Conservation (phyloP, 2,888 invertebrate genomes). For the Pyrrhia umbra region DNA sequence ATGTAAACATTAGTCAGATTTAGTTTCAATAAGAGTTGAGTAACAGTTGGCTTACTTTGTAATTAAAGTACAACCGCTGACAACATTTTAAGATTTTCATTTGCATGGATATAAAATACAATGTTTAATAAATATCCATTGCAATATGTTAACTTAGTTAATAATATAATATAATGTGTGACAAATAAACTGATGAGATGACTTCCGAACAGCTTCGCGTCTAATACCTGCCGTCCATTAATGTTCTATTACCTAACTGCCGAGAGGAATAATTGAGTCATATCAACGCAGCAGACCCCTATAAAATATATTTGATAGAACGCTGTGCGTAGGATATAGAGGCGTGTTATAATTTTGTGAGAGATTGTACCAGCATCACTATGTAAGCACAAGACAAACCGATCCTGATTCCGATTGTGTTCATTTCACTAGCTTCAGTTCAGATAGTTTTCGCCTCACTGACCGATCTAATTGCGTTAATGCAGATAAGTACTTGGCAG, state of each 20-base stretch:
- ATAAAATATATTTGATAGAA: constrained; percentile 55
- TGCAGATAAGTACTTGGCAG: constrained; percentile 65
- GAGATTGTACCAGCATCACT: constrained; percentile 37
- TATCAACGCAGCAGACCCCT: constrained; percentile 52
- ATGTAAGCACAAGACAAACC: constrained; percentile 46
- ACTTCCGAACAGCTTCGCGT: constrained; percentile 5
- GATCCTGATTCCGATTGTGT: constrained; percentile 66
- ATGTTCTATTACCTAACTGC: constrained; percentile 44
- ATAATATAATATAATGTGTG: not conserved
- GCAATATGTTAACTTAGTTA: not conserved
- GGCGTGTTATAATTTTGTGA: constrained; percentile 38
- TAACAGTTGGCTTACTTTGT: constrained; percentile 31
- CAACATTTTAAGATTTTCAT: not conserved
- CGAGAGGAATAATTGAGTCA: constrained; percentile 51
- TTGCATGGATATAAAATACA: not conserved
- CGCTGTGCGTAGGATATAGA: constrained; percentile 13
- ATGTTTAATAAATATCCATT: too few species aligned
- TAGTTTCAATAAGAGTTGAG: constrained; percentile 38
- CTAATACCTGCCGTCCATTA: constrained; percentile 36
- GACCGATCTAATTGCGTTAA: constrained; percentile 67
- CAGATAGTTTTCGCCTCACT: constrained; percentile 62
- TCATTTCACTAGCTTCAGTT: constrained; percentile 64
- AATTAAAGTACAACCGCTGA: constrained; percentile 24
- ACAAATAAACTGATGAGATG: constrained; percentile 10
- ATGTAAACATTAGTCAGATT: constrained; percentile 45